Evolutionary conservation across 2,113 vertebrate species (phyloP).

Genomic region (Myrmophylax atrothorax): DNA sequence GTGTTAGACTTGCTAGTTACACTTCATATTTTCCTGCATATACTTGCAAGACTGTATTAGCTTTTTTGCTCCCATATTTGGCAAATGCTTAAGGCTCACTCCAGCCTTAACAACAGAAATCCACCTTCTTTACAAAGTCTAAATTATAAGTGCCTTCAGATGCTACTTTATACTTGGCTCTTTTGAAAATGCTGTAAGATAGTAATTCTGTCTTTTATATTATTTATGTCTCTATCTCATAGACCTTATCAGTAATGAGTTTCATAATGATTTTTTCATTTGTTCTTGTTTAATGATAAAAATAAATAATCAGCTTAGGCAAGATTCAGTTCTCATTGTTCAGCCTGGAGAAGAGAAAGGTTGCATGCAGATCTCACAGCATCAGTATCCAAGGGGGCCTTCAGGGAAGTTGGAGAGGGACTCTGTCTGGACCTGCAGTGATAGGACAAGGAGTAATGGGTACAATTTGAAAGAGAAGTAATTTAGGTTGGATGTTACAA

Average conservation of each 20-base stretch:
- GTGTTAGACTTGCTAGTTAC: not conserved
- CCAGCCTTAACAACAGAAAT: not conserved
- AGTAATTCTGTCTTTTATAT: not conserved
- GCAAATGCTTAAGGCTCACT: not conserved
- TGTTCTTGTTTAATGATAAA: not conserved
- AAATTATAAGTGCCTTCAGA: not conserved
- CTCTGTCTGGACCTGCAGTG: not conserved
- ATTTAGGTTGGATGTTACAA: not conserved
- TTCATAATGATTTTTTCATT: not conserved
- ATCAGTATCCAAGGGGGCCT: not conserved
- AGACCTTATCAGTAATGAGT: not conserved
- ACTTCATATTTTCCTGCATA: not conserved
- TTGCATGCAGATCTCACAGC: not conserved
- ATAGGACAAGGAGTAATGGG: not conserved
- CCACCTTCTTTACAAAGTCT: not conserved
- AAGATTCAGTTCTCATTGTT: not conserved
- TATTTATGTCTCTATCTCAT: not conserved
- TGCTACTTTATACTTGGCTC: not conserved
- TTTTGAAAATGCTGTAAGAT: not conserved
- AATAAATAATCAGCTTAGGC: not conserved
- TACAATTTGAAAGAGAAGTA: not conserved
- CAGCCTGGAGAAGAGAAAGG: not conserved
- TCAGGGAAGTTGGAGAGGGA: not conserved
- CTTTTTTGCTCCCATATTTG: not conserved
- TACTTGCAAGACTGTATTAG: not conserved